These are phyloP conservation scores for Coptotermes formosanus DNA, from an alignment of 1,140 invertebrate genomes.

Conservation along the genomic window DNA sequence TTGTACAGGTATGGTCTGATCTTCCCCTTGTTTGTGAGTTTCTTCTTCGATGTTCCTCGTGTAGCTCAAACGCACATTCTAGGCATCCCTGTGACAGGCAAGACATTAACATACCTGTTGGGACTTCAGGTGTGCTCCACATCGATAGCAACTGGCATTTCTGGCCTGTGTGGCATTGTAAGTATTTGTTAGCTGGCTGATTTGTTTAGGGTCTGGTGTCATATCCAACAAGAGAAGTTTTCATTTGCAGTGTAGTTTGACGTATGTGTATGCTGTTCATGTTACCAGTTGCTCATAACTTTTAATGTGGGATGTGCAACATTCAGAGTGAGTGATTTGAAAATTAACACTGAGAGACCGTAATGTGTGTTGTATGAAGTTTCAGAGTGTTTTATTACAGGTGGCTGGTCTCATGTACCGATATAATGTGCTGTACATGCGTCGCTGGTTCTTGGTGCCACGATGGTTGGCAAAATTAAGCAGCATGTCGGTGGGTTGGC, in stretches of 20 bases:
- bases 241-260: too few relatives aligned
- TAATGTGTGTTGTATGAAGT: too few relatives aligned
- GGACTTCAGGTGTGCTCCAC: conserved; percentile 52
- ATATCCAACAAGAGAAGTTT: too few relatives aligned
- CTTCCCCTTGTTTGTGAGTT: conserved; percentile 52
- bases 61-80: conserved; percentile 52
- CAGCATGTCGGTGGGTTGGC: conserved; percentile 47
- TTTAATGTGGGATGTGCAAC: too few relatives aligned
- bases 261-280: neutral
- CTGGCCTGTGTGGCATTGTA: conserved; percentile 47
- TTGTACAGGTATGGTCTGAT: conserved; percentile 48
- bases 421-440: conserved; percentile 49
- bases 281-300: too few relatives aligned
- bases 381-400: conserved; percentile 41
- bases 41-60: conserved; percentile 56
- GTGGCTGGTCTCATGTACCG: conserved; percentile 53
- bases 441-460: conserved; percentile 48
- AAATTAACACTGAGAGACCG: neutral
- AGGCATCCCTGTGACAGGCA: conserved; percentile 56
- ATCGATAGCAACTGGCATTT: conserved; percentile 44
- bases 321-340: neutral
- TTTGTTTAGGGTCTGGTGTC: too few relatives aligned
- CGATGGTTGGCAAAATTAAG: conserved; percentile 46
- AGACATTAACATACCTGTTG: conserved; percentile 56
- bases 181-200: conserved; percentile 32